Percentiles rank a stretch among this genome's conserved stretches.
These are phyloP conservation scores for Sepioteuthis lessoniana DNA, from an alignment of 2,888 invertebrate genomes.

Conservation along the genomic window DNA sequence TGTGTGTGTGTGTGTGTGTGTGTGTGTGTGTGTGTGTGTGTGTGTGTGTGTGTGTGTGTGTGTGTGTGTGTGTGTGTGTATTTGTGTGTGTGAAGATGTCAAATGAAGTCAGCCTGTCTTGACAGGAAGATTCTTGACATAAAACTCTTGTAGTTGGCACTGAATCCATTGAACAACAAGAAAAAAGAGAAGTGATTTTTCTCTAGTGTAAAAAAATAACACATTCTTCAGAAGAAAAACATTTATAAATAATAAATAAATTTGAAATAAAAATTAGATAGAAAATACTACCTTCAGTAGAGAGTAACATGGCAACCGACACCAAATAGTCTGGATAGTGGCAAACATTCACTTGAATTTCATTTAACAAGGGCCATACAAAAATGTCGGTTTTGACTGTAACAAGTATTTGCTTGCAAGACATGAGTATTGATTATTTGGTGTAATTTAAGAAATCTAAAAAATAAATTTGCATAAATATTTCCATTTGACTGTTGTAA, in stretches of 20 bases:
- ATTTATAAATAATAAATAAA: neutral
- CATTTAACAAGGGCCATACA: neutral
- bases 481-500: neutral
- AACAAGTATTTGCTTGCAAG: neutral
- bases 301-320: neutral
- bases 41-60: neutral
- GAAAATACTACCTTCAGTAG: neutral
- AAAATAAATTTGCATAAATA: neutral
- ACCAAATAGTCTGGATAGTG: neutral
- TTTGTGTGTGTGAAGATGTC: neutral
- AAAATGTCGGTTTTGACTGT: constrained; percentile 16
- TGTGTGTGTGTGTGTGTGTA: no score
- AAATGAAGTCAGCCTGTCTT: neutral
- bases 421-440: neutral
- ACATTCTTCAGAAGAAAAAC: neutral
- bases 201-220: neutral
- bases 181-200: neutral
- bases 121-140: neutral
- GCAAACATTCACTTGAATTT: constrained; percentile 23
- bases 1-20: no score
- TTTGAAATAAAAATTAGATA: neutral
- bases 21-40: no score
- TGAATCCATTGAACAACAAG: neutral
- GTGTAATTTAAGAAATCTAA: neutral
- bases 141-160: neutral